phyloP scores from a whole-genome alignment of 2,113 vertebrate genomes.

The human region GRCh38 chr9:136212501-136213000 shows the following conservation, averaged over 20 bases:
- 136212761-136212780: constrained; percentile 86
- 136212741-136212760: constrained; percentile 88
- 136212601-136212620: rapidly evolving
- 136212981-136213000: rapidly evolving
- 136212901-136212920: constrained; percentile 47
- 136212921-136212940: background rate
- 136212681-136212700: constrained; percentile 81
- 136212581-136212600: background rate
- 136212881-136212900: constrained; percentile 83
- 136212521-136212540: rapidly evolving
- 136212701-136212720: constrained; percentile 75
- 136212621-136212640: constrained; percentile 66
- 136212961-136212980: background rate
- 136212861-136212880: constrained; percentile 85
- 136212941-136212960: constrained; percentile 54
- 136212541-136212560: rapidly evolving
- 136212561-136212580: rapidly evolving
- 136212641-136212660: constrained; percentile 68
- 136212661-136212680: constrained; percentile 83
- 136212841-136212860: constrained; percentile 86
- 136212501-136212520: rapidly evolving
- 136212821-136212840: constrained; percentile 84
- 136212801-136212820: constrained; percentile 84
- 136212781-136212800: constrained; percentile 82
- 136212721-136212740: constrained; percentile 83